Conservation (phyloP, 2,888 invertebrate species). For the Leptinotarsa haldemani region DNA sequence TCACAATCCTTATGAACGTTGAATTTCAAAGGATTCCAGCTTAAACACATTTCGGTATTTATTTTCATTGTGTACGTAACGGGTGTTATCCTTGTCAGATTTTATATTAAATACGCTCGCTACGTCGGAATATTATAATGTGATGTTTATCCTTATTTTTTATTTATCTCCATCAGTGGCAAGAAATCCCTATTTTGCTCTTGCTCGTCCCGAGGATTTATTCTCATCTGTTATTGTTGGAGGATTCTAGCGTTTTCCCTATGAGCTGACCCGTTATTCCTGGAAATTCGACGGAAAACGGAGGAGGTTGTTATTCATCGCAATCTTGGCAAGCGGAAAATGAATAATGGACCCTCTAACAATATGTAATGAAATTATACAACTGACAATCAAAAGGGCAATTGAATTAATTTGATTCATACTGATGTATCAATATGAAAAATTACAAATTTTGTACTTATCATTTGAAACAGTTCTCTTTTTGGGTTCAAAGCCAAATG, state of each 20-base stretch:
- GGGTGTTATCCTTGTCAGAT: conserved; percentile 49
- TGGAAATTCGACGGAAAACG: conserved; percentile 9
- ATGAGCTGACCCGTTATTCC: conserved; percentile 25
- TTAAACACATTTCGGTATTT: conserved; percentile 54
- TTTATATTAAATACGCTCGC: conserved; percentile 42
- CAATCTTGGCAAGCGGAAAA: neutral
- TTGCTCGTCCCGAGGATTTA: conserved; percentile 28
- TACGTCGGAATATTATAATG: conserved; percentile 39
- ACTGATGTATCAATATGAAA: no score
- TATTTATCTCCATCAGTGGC: conserved; percentile 32
- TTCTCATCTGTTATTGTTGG: conserved; percentile 26
- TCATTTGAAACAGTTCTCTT: no score
- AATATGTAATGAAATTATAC: neutral
- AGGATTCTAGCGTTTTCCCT: conserved; percentile 26
- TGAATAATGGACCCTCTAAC: neutral
- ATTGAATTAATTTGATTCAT: neutral
- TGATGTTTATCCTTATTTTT: conserved; percentile 37
- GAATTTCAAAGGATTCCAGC: conserved; percentile 53
- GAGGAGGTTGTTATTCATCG: neutral
- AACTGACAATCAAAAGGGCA: neutral
- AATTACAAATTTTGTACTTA: no score
- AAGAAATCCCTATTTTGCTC: conserved; percentile 27
- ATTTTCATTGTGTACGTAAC: conserved; percentile 52
- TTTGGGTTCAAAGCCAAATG: no score
- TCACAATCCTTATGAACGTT: conserved; percentile 51